These are phyloP conservation scores for Lepetodrilus schrolli DNA, from an alignment of 2,888 invertebrate species.

Conservation along the genomic window DNA sequence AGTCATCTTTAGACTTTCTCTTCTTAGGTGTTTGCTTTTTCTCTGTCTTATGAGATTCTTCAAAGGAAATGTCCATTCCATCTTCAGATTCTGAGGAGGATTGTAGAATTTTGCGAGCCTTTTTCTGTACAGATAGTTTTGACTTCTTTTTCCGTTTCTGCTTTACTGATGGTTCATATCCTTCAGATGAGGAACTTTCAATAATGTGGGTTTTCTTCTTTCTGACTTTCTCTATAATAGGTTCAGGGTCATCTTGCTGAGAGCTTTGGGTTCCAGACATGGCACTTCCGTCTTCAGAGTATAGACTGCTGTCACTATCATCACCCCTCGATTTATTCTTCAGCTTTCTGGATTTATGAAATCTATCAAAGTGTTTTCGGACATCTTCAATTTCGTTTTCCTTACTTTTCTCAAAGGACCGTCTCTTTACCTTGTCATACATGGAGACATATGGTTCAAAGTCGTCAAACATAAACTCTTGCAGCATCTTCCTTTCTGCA, in stretches of 20 bases:
- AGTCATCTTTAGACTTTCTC: constrained; percentile 42
- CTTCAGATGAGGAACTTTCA: constrained; percentile 37
- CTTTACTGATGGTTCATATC: constrained; percentile 30
- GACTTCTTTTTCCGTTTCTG: constrained; percentile 44
- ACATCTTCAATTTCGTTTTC: constrained; percentile 74
- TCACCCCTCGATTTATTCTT: constrained; percentile 53
- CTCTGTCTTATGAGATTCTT: constrained; percentile 9
- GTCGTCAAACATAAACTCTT: constrained; percentile 37
- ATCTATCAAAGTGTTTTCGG: constrained; percentile 50
- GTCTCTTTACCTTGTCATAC: constrained; percentile 86
- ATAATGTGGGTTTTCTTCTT: constrained; percentile 38
- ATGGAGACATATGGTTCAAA: constrained; percentile 92
- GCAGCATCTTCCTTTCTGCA: constrained; percentile 41
- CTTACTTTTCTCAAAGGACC: constrained; percentile 62
- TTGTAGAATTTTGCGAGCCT: constrained; percentile 43
- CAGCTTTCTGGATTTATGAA: constrained; percentile 61
- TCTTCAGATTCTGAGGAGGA: constrained; percentile 47
- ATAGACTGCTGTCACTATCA: constrained; percentile 54
- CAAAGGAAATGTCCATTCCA: constrained; percentile 24
- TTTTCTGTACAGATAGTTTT: constrained; percentile 37
- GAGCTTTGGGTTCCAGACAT: constrained; percentile 23
- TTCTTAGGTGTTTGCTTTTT: constrained; percentile 41
- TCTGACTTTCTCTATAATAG: constrained; percentile 15
- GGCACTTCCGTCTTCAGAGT: constrained; percentile 53
- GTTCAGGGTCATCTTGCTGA: constrained; percentile 15